Conservation (phyloP, 2,888 invertebrate species). For the Catocala nupta region DNA sequence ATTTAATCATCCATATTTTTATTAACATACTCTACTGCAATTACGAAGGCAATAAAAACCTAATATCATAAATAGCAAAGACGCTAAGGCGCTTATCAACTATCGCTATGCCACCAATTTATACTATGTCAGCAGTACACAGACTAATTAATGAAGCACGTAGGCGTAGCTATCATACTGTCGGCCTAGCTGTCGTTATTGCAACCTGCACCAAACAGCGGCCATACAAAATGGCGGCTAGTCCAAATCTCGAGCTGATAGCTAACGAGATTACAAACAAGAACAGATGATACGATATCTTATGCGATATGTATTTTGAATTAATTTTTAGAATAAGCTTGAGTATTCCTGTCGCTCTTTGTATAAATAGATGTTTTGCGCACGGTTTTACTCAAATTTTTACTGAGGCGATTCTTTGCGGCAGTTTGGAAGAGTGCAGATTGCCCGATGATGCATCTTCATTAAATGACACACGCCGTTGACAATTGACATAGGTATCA, state of each 20-base stretch:
- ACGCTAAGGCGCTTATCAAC: no score
- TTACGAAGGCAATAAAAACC: no score
- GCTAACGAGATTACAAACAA: conserved; percentile 19
- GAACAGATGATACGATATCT: conserved; percentile 4
- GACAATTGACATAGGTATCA: no score
- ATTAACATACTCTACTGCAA: no score
- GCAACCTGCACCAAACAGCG: conserved; percentile 41
- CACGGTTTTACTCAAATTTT: neutral
- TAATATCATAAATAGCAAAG: no score
- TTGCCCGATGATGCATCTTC: no score
- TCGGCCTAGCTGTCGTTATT: conserved; percentile 24
- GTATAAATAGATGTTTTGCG: neutral
- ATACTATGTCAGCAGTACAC: conserved; percentile 24
- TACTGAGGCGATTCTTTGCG: no score
- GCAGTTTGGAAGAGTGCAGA: no score
- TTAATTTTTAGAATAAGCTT: neutral
- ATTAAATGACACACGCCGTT: no score
- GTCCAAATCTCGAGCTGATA: conserved; percentile 26
- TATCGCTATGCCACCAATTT: neutral
- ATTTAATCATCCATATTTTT: no score
- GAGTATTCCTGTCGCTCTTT: neutral
- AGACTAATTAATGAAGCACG: conserved; percentile 42
- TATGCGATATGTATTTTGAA: neutral
- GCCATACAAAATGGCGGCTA: conserved; percentile 10
- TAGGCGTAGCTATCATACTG: conserved; percentile 42